Evolutionary conservation across 2,888 invertebrate genomes (phyloP).

Genomic region (Poecilobothrus nobilitatus): DNA sequence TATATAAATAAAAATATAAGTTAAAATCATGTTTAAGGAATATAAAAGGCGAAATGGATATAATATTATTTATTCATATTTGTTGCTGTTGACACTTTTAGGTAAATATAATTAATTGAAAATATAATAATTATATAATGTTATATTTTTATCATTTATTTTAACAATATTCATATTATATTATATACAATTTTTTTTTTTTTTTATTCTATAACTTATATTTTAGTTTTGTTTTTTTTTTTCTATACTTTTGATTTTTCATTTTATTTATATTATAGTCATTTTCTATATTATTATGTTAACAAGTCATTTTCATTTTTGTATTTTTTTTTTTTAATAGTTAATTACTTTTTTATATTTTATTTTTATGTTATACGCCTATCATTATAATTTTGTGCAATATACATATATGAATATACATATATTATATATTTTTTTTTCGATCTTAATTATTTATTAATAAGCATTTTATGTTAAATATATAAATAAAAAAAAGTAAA

Average conservation of each 20-base stretch:
- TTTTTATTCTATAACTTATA: background rate
- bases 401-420: too few species aligned
- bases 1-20: background rate
- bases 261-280: too few species aligned
- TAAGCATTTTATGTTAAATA: too few species aligned
- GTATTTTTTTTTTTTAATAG: background rate
- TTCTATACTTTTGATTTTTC: too few species aligned
- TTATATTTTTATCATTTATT: background rate
- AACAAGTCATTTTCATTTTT: background rate
- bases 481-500: too few species aligned
- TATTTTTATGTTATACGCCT: background rate
- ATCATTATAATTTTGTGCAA: too few species aligned
- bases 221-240: background rate
- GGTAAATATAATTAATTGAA: conserved; percentile 4
- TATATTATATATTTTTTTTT: too few species aligned
- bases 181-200: background rate
- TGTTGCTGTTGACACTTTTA: conserved; percentile 6
- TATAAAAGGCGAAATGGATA: background rate
- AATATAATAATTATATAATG: background rate
- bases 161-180: background rate
- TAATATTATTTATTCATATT: conserved; percentile 1
- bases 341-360: background rate
- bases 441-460: too few species aligned
- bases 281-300: background rate
- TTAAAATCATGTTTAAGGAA: background rate